Evolutionary conservation across 2,113 vertebrate species (phyloP), one percentile per base, ranked within the genome.

Genomic region (Indri indri): DNA sequence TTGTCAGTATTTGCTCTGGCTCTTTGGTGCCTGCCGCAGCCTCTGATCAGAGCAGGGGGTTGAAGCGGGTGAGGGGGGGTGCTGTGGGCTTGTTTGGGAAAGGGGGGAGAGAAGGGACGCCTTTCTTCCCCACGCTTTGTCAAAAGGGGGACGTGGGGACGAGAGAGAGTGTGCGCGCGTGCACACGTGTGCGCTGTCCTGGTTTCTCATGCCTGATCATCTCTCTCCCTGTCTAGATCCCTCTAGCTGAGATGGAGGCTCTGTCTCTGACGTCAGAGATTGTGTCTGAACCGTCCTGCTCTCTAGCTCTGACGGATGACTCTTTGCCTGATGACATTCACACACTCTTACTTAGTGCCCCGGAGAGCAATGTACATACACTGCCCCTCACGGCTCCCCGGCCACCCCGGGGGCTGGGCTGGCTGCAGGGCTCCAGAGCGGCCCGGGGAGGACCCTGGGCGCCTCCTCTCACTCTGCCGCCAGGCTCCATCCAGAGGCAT

Each of bases 241-340:
- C 99, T 99, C 99, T 99, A 99, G 99, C 99, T 98, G 99, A 99
- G 99, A 99, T 99, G 99, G 99, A 99, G 99, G 99, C 99, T 99
- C 98, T 99, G 98, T 99, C 99, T 99, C 99, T 99, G 99, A 98
- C 99, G 98, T 99, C 99, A 99, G 99, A 99, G 98, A 99, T 99
- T 98, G 98, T 99, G 98, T 99, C 99, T 98, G 99, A 99, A 99
- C 99, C 99, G 98, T 99, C 99, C 99, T 99, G 99, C 99, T 99
- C 99, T 99, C 99, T 99, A 99, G 99, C 99, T 99, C 99, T 99
- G 99, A 99, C 98, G 98, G 99, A 99, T 98, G 99, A 99, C 99
- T 99, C 99, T 98, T 99, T 99, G 98, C 99, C 99, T 97, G 99
- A 99, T 98, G 99, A 99, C 98, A 99, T 98, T 99, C 99, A 99